Base-by-base conservation (phyloP, 2,113 vertebrate species). In the Tragelaphus scriptus region DNA sequence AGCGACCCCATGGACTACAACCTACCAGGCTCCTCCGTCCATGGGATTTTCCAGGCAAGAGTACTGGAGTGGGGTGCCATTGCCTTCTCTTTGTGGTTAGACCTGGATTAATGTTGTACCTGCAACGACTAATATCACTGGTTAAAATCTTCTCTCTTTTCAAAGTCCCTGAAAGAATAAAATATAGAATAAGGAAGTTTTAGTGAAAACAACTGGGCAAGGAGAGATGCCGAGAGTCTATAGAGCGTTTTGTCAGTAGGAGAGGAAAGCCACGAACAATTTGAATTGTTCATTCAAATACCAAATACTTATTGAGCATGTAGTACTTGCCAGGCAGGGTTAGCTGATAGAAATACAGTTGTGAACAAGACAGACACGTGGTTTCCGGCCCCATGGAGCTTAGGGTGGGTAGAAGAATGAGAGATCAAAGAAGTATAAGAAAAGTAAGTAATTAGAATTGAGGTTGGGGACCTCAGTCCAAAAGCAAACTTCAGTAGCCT, bases 141-240 rank as follows among this genome's bases (percentile, higher is more conserved):
- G 63, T 63, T 91, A 88, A 97, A 97, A 91, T 40, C 16, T 56
- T 77, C 36, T 97, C 25, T 95, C 32, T 94, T 96, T 91, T 92
- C 79, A 93, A 36, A 91, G 8, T 93, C 47, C n/a, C 44, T 44
- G 36, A 92, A 51, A 68, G 8, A 93, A 95, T 86, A 95, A 92
- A 95, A 94, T 86, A 92, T 49, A 95, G 95, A 87, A 86, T 55
- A 92, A 88, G 15, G 12, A 94, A 13, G 12, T 81, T 91, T 97
- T 86, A 88, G 30, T 95, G 56, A 91, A 89, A 97, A 91, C 79
- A 85, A 97, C 25, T 85, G 6, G 36, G 11, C 90, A 88, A 91
- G 47, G 58, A 95, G 28, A 90, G 82, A 79, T 86, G 68, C 15
- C 71, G 65, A 92, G 32, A 95, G 30, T 53, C 51, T 47, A 47